phyloP scores from a whole-genome alignment of 2,113 vertebrate species.

The Mola mola region DNA sequence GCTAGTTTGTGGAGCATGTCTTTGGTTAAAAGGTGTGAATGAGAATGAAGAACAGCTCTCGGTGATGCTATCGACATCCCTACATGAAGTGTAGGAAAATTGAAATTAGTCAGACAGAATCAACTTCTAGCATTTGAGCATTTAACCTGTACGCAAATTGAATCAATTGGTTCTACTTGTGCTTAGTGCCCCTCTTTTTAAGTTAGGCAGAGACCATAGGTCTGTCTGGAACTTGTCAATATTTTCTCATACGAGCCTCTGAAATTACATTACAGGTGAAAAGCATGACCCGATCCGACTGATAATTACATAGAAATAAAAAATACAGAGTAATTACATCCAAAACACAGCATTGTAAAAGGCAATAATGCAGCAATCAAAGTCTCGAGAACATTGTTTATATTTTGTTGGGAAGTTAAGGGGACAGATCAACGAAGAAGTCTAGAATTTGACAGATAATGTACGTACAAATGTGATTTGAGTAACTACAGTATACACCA shows the following conservation, averaged over 20 bases:
- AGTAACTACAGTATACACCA: slow-evolving; percentile 77
- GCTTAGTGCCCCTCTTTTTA: slow-evolving; percentile 72
- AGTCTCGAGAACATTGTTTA: slow-evolving; percentile 78
- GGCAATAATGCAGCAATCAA: slow-evolving; percentile 84
- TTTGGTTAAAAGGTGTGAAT: slow-evolving; percentile 76
- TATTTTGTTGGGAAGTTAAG: slow-evolving; percentile 66
- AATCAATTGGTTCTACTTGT: slow-evolving; percentile 74
- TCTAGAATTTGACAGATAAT: slow-evolving; percentile 69
- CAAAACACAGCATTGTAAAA: slow-evolving; percentile 85
- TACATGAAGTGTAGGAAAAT: slow-evolving; percentile 43
- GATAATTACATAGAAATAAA: slow-evolving; percentile 81
- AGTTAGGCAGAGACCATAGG: slow-evolving; percentile 47
- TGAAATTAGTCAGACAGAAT: slow-evolving; percentile 53
- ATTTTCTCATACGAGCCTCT: slow-evolving; percentile 63
- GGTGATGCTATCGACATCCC: slow-evolving; percentile 43
- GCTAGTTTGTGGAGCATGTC: slow-evolving; percentile 69
- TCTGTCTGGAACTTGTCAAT: slow-evolving; percentile 46
- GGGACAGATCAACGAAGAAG: slow-evolving; percentile 68
- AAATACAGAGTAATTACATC: slow-evolving; percentile 84
- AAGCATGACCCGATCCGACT: slow-evolving; percentile 81
- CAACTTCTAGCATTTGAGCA: slow-evolving; percentile 42
- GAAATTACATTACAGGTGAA: slow-evolving; percentile 69
- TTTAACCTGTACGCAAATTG: slow-evolving; percentile 61
- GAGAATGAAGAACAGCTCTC: slow-evolving; percentile 65
- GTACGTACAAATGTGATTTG: slow-evolving; percentile 76